phyloP scores from a whole-genome alignment of 2,888 invertebrate genomes.

The Cantharis lateralis region DNA sequence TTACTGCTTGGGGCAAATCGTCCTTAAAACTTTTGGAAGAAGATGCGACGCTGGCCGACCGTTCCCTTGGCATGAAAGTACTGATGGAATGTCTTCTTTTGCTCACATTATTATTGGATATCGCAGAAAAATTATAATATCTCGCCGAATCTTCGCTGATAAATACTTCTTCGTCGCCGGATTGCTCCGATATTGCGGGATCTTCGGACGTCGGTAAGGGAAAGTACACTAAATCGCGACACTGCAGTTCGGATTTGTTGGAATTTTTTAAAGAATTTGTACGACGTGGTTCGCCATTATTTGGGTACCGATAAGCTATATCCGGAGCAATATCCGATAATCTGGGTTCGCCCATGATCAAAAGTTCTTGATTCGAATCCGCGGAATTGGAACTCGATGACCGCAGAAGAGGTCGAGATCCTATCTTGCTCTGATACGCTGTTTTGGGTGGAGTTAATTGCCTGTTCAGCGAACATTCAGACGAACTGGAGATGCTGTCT shows the following conservation, averaged over 20 bases:
- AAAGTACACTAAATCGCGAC: constrained; percentile 45
- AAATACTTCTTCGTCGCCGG: constrained; percentile 63
- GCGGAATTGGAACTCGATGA: constrained; percentile 69
- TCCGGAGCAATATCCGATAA: constrained; percentile 71
- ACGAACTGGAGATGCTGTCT: constrained; percentile 36
- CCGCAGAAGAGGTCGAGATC: constrained; percentile 63
- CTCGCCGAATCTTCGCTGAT: constrained; percentile 59
- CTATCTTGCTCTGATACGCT: constrained; percentile 30
- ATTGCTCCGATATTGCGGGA: constrained; percentile 40
- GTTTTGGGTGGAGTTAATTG: constrained; percentile 45
- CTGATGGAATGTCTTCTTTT: constrained; percentile 70
- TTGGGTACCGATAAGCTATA: constrained; percentile 51
- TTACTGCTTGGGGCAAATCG: constrained; percentile 46
- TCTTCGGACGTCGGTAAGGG: constrained; percentile 49
- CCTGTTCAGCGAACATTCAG: constrained; percentile 34
- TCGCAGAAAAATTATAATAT: constrained; percentile 60
- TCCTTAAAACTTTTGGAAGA: constrained; percentile 49
- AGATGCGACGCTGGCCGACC: constrained; percentile 48
- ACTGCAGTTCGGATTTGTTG: constrained; percentile 34
- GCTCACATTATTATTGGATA: constrained; percentile 45
- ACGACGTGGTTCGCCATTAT: constrained; percentile 46
- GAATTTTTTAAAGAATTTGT: constrained; percentile 46
- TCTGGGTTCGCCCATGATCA: constrained; percentile 72
- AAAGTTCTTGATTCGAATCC: constrained; percentile 65
- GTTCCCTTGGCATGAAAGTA: constrained; percentile 61